Percentiles rank a stretch among this genome's conserved stretches.
These are phyloP conservation scores for Cirrhinus molitorella DNA, from an alignment of 2,797 vertebrate genomes.

Conservation along the genomic window DNA sequence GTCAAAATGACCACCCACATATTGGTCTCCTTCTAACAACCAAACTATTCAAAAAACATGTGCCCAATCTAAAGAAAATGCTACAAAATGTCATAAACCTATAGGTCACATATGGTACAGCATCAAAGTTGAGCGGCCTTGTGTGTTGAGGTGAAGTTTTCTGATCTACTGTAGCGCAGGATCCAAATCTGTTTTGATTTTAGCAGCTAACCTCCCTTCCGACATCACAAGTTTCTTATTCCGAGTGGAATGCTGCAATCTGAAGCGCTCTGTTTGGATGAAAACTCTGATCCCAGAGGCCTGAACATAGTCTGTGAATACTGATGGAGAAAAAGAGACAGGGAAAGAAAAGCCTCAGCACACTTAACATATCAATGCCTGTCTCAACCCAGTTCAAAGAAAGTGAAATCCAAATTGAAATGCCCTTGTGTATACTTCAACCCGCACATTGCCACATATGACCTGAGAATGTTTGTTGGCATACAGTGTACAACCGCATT, in stretches of 20 bases:
- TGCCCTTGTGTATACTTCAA: slow-evolving; percentile 41
- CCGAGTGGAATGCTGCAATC: slow-evolving; percentile 52
- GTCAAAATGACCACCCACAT: slow-evolving; percentile 17
- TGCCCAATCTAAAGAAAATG: neutral
- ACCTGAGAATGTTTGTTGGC: neutral
- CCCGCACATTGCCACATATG: neutral
- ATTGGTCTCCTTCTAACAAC: neutral
- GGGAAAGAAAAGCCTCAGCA: slow-evolving; percentile 50
- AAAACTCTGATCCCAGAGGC: slow-evolving; percentile 50
- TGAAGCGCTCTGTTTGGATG: slow-evolving; percentile 33
- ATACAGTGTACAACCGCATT: neutral
- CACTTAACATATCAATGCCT: slow-evolving; percentile 78
- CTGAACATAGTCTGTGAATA: slow-evolving; percentile 62
- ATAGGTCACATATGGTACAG: neutral
- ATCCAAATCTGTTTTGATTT: slow-evolving; percentile 48
- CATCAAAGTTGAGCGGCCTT: neutral
- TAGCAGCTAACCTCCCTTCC: slow-evolving; percentile 37
- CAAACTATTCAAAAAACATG: neutral
- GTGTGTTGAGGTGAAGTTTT: neutral
- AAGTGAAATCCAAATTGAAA: slow-evolving; percentile 65
- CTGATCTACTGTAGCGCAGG: slow-evolving; percentile 1
- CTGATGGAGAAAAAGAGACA: slow-evolving; percentile 54
- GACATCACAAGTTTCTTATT: slow-evolving; percentile 52
- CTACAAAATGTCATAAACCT: neutral
- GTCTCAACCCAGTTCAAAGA: slow-evolving; percentile 32